Evolutionary conservation across 92 coral and sea anemone species (phyloP), one percentile per base, ranked within the genome.

Genomic region (Palythoa grandis): DNA sequence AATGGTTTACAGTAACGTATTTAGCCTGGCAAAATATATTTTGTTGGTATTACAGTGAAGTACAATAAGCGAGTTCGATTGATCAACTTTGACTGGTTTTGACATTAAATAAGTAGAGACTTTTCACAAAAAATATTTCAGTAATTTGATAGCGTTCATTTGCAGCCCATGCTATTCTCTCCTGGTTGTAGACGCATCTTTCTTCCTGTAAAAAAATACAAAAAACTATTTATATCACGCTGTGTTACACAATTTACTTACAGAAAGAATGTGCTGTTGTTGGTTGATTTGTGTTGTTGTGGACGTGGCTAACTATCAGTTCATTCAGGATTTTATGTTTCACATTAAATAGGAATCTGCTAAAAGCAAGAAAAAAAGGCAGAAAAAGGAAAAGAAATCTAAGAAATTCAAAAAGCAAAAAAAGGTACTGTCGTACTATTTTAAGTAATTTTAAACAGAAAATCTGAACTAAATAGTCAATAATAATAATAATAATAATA

Each of bases 361-460:
- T 40, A 86, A 91, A 20, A 52, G 54, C 58, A 73, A 78, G 58
- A 77, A 87, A 53, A 77, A 87, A 39, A 87, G 87, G 85, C 72
- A 87, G 54, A 95, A 92, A 89, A 96, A 94, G 74, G 94, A 91
- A 43, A 96, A 88, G 82, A 92, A 92, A 73, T 95, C 93, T 11
- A 96, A 96, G 92, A 96, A 92, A 74, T 86, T 82, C 82, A 90
- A 83, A 88, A 90, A 86, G 69, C 74, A 53, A 53, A 90, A 90
- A 57, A 90, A 90, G 87, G 92, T 89, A 85, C 19, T 16, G 47
- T 14, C 13, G 60, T 1, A 7, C 11, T 12, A n/a, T 43, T 70
- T 7, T 3, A 17, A 38, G 50, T 17, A 22, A 47, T 67, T 13
- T 29, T 67, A 11, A 93, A 88, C 82, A 76, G 82, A 93, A 91